A percentile compares a stretch with the other conserved stretches of the same genome.
Evolutionary conservation across 2,113 vertebrate species (phyloP).

Genomic region (Lipotes vexillifer): DNA sequence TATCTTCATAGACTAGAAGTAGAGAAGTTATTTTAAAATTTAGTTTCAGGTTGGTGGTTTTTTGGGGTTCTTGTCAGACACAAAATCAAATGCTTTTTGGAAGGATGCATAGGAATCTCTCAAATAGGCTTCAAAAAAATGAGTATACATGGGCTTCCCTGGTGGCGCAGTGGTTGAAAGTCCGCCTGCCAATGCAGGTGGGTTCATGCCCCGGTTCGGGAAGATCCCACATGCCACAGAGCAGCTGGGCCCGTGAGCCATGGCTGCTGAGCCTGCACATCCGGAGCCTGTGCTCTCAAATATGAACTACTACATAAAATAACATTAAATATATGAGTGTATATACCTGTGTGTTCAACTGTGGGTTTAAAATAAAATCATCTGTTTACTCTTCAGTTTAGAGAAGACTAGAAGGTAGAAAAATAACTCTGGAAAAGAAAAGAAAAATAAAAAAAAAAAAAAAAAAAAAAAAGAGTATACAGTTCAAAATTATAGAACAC

Average conservation of each 20-base stretch:
- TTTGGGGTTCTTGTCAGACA: neutral
- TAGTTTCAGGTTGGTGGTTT: neutral
- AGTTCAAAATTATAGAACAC: neutral
- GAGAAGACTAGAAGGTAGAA: conserved; percentile 46
- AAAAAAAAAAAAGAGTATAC: neutral
- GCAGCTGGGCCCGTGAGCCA: too few relatives aligned
- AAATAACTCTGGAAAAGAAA: conserved; percentile 33
- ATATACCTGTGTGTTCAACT: neutral
- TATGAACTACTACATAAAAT: conserved; percentile 26
- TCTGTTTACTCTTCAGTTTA: conserved; percentile 34
- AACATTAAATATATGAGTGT: neutral
- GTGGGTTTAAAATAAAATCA: conserved; percentile 23
- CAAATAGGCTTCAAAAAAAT: neutral
- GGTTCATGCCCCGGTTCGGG: too few relatives aligned
- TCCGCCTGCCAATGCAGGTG: too few relatives aligned
- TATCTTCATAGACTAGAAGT: neutral
- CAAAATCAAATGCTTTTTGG: neutral
- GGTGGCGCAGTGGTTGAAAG: too few relatives aligned
- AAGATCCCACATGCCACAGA: too few relatives aligned
- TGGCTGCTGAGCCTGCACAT: too few relatives aligned
- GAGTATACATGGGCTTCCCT: neutral
- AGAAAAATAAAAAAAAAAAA: neutral
- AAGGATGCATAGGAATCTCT: neutral
- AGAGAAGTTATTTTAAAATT: neutral
- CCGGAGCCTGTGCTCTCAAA: too few relatives aligned